Evolutionary conservation across 2,113 vertebrate species (phyloP), one percentile per base, ranked within the genome.

Genomic region (Microcebus ravelobensis): DNA sequence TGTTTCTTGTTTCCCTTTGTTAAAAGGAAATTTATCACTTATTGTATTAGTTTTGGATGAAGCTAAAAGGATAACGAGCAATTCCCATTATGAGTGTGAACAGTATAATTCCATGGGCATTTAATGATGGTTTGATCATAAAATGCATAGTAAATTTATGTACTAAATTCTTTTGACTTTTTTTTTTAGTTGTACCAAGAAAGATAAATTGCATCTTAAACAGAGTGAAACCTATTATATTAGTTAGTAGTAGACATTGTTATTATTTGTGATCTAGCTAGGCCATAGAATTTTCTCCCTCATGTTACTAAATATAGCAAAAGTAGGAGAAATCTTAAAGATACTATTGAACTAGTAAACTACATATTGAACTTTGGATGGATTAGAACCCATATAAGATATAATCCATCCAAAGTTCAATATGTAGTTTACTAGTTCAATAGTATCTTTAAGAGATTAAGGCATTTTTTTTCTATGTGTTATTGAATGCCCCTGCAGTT

Each of bases 11-110:
- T 83, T 92, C 34, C 50, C 50, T 97, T 90, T 74, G 36, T 57
- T 81, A 27, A 95, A 77, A 92, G 52, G 81, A 95, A 90, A 80
- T 77, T 11, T 48, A 55, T 92, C 36, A 92, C 39, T 52, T 59
- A 65, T 48, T 95, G 11, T 88, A 50, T 27, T 85, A 57, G 59
- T 93, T 92, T 57, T 91, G 52, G 57, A 48, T 94, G 45, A 91
- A 67, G 17, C 4, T 81, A 71, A 67, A 18, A n/a, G 36, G n/a
- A 67, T 90, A 83, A 76, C 1, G 15, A 5, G 5, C 21, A 87
- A 70, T 76, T 92, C 42, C 42, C 90, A 18, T 2, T 23, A 91
- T 18, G 20, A 67, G 34, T 61, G 13, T 11, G 95, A 68, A 76
- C 34, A 61, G 23, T 1, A 3, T 48, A 70, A 74, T 83, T 96